A percentile compares a stretch with the other conserved stretches of the same genome.
phyloP scores from a whole-genome alignment of 2,113 vertebrate species.

The Spermophilus dauricus region DNA sequence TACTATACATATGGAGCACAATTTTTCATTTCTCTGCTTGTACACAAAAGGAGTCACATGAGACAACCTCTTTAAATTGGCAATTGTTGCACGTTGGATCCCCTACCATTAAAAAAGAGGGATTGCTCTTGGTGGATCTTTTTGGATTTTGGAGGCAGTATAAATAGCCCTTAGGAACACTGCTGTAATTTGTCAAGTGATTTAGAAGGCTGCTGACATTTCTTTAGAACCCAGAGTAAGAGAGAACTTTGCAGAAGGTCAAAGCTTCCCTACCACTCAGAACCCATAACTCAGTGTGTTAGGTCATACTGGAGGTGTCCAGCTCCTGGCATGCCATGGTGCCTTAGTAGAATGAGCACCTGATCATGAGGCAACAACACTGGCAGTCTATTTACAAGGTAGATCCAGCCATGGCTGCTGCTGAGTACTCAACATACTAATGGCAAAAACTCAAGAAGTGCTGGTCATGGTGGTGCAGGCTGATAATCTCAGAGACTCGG shows the following conservation, averaged over 20 bases:
- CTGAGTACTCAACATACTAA: neutral
- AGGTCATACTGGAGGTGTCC: neutral
- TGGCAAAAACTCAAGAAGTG: neutral
- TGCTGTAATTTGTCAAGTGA: neutral
- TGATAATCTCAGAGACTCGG: too few relatives aligned
- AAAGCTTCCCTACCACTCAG: neutral
- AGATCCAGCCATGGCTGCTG: neutral
- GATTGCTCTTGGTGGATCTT: neutral
- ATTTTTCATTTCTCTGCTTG: too few relatives aligned
- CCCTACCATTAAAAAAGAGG: neutral
- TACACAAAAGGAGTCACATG: neutral
- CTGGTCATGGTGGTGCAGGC: too few relatives aligned
- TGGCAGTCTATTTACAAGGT: neutral
- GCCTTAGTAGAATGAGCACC: neutral
- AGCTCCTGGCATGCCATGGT: neutral
- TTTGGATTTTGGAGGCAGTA: neutral
- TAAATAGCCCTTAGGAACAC: neutral
- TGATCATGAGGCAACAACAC: neutral
- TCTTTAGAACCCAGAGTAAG: neutral
- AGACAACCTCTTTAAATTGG: neutral
- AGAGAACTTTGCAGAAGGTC: neutral
- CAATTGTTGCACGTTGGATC: neutral
- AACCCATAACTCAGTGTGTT: neutral
- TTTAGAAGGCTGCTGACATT: neutral
- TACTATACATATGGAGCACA: too few relatives aligned